Percentiles rank a stretch among this genome's conserved stretches.
phyloP scores from a whole-genome alignment of 2,888 invertebrate species.

The Rhingia campestris region DNA sequence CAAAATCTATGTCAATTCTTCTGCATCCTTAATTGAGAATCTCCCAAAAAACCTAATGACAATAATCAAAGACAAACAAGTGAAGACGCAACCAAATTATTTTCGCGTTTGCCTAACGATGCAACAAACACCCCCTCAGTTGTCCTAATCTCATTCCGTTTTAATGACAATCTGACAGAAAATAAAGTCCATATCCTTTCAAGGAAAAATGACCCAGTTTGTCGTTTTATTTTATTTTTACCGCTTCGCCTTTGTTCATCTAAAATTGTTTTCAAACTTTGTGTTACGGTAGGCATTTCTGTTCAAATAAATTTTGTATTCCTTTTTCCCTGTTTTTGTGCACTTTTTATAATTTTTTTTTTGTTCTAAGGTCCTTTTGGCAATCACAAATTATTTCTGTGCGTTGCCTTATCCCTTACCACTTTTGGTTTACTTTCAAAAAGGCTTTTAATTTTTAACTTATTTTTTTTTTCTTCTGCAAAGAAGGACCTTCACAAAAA shows the following conservation, averaged over 20 bases:
- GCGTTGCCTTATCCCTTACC: slow-evolving; percentile 43
- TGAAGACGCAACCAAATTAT: not conserved
- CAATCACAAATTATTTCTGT: slow-evolving; percentile 51
- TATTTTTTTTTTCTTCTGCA: slow-evolving; percentile 41
- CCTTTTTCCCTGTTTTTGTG: not conserved
- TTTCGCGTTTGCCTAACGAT: slow-evolving; percentile 35
- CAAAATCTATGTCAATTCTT: too few relatives aligned
- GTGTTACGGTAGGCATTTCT: slow-evolving; percentile 60
- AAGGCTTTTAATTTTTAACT: slow-evolving; percentile 57
- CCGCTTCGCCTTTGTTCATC: slow-evolving; percentile 29
- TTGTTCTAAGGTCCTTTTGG: slow-evolving; percentile 43
- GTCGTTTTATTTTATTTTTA: slow-evolving; percentile 3
- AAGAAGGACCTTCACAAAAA: slow-evolving; percentile 56
- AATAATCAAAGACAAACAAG: not conserved
- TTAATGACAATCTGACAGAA: slow-evolving; percentile 42
- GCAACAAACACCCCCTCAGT: slow-evolving; percentile 33
- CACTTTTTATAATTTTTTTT: not conserved
- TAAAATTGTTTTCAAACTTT: slow-evolving; percentile 51
- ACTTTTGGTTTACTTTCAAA: slow-evolving; percentile 52
- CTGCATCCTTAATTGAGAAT: too few relatives aligned
- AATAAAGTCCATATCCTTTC: slow-evolving; percentile 39
- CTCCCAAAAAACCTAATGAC: too few relatives aligned
- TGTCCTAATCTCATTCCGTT: slow-evolving; percentile 46
- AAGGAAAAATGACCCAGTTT: slow-evolving; percentile 49
- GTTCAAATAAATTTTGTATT: not conserved